Evolutionary conservation across 2,797 vertebrate genomes (phyloP).

Genomic region (Gymnodraco acuticeps): DNA sequence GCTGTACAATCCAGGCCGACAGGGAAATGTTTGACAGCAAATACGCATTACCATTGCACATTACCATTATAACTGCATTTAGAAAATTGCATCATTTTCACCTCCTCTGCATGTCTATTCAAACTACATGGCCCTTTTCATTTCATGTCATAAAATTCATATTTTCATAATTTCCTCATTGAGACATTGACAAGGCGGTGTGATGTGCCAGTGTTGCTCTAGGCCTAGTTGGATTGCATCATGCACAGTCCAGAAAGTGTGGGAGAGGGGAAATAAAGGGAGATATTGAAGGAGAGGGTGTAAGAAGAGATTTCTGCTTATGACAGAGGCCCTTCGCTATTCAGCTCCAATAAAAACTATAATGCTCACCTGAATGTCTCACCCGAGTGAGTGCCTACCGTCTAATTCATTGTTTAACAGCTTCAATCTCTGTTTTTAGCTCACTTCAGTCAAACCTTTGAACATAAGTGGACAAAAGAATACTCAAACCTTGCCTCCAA

Average conservation of each 20-base stretch:
- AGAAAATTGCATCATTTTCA: constrained; percentile 89
- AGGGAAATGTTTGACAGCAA: constrained; percentile 84
- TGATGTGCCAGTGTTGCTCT: constrained; percentile 84
- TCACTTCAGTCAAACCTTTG: constrained; percentile 64
- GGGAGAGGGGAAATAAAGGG: constrained; percentile 71
- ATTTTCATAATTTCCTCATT: constrained; percentile 85
- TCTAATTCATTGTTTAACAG: constrained; percentile 54
- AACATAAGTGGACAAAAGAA: constrained; percentile 77
- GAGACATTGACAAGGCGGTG: constrained; percentile 84
- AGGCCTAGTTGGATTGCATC: constrained; percentile 86
- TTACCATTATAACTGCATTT: constrained; percentile 88
- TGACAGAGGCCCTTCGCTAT: constrained; percentile 68
- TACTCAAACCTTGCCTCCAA: constrained; percentile 77
- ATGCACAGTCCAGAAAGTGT: constrained; percentile 81
- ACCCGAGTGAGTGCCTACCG: constrained; percentile 28
- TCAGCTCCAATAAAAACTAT: constrained; percentile 56
- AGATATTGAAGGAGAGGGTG: constrained; percentile 72
- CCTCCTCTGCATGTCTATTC: constrained; percentile 87
- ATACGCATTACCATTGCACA: constrained; percentile 82
- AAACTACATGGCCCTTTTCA: constrained; percentile 84
- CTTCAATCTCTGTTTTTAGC: constrained; percentile 52
- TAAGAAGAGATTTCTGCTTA: constrained; percentile 72
- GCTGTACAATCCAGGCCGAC: constrained; percentile 83
- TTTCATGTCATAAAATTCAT: constrained; percentile 85
- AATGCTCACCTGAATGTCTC: constrained; percentile 70